Evolutionary conservation across 64 coral and sea anemone species (phyloP).

Genomic region (Stichodactyla mertensii): DNA sequence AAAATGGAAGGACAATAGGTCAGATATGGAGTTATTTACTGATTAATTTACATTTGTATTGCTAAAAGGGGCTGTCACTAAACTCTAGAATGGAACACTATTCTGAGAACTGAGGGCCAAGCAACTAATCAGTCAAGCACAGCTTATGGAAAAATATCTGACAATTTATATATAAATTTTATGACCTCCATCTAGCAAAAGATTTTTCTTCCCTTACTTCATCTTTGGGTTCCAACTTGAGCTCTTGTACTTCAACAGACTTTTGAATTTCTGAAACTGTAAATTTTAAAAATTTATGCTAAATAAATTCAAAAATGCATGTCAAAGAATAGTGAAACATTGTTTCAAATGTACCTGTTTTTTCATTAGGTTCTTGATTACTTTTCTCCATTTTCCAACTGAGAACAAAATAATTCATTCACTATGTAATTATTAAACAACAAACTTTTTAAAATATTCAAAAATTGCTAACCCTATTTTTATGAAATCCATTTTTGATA

Average conservation of each 20-base stretch:
- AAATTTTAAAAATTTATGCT: background rate
- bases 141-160: too few relatives aligned
- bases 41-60: background rate
- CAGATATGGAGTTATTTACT: too few relatives aligned
- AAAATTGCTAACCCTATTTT: conserved; percentile 31
- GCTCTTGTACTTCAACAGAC: conserved; percentile 32
- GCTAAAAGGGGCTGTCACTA: too few relatives aligned
- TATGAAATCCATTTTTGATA: conserved; percentile 61
- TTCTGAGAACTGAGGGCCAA: too few relatives aligned
- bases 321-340: background rate
- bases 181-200: too few relatives aligned
- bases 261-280: background rate
- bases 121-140: too few relatives aligned
- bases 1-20: background rate
- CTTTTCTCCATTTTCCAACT: conserved; percentile 19
- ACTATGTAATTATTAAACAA: background rate
- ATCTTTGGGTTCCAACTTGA: conserved; percentile 54
- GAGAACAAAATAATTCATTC: background rate
- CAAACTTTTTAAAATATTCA: background rate
- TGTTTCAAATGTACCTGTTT: background rate
- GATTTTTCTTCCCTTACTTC: conserved; percentile 23
- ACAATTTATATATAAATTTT: too few relatives aligned
- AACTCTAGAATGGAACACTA: too few relatives aligned
- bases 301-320: background rate
- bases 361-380: background rate